Conservation (phyloP, 2,888 invertebrate genomes). For the Synanthedon myopaeformis region DNA sequence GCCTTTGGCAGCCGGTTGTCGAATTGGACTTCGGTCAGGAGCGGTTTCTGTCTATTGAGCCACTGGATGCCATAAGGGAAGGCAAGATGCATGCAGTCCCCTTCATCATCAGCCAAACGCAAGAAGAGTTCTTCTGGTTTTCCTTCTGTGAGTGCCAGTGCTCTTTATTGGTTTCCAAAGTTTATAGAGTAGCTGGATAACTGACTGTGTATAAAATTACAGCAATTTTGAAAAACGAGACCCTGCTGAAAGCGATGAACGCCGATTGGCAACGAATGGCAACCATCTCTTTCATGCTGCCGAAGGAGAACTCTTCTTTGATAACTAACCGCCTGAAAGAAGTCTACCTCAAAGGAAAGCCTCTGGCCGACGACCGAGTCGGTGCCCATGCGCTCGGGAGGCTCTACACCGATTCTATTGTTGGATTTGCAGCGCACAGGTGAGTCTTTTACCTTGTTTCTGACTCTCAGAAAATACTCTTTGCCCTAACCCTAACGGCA, state of each 20-base stretch:
- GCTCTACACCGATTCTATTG: conserved; percentile 71
- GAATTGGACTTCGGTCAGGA: conserved; percentile 77
- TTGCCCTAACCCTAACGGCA: no score
- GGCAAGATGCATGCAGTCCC: conserved; percentile 74
- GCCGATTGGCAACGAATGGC: conserved; percentile 72
- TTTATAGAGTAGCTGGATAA: neutral
- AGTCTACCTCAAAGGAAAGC: conserved; percentile 41
- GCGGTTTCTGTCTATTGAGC: conserved; percentile 74
- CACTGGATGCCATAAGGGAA: conserved; percentile 65
- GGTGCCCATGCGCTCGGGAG: conserved; percentile 46
- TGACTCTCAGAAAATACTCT: neutral
- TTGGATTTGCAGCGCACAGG: conserved; percentile 71
- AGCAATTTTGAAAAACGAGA: conserved; percentile 69
- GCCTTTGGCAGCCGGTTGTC: conserved; percentile 73
- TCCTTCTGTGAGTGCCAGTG: conserved; percentile 65
- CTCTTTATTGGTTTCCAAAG: neutral
- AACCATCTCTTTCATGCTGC: conserved; percentile 76
- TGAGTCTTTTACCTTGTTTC: conserved; percentile 5
- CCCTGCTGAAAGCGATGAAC: conserved; percentile 64
- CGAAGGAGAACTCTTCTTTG: conserved; percentile 55
- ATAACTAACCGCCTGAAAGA: conserved; percentile 62
- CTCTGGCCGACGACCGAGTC: conserved; percentile 32
- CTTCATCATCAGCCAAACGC: conserved; percentile 74
- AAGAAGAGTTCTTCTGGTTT: conserved; percentile 74
- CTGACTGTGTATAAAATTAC: neutral